Conservation (phyloP, 2,797 vertebrate genomes). For the Acipenser ruthenus region DNA sequence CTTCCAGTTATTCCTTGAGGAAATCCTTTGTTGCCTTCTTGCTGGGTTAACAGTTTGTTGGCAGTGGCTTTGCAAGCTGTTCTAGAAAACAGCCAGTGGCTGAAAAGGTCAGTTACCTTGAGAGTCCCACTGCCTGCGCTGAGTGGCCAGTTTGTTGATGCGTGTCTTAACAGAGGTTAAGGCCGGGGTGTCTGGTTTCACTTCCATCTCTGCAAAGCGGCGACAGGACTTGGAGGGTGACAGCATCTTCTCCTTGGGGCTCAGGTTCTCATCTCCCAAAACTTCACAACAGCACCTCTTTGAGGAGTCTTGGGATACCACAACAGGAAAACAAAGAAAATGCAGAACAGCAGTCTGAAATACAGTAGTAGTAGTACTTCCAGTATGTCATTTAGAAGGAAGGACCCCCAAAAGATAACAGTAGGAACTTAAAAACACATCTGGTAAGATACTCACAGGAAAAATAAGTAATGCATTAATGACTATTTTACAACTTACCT, state of each 20-base stretch:
- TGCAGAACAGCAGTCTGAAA: too few species aligned
- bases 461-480: background rate
- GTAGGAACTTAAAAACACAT: too few species aligned
- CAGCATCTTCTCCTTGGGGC: slow-evolving; percentile 23
- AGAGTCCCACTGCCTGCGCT: background rate
- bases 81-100: background rate
- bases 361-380: too few species aligned
- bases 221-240: slow-evolving; percentile 25
- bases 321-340: background rate
- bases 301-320: slow-evolving; percentile 41
- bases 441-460: background rate
- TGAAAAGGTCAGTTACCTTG: background rate
- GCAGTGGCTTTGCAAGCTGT: background rate
- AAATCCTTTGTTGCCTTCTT: too few species aligned
- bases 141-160: background rate
- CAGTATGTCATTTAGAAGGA: background rate
- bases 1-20: too few species aligned
- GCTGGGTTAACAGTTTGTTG: background rate
- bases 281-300: slow-evolving; percentile 51
- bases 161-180: slow-evolving; percentile 27
- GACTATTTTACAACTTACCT: background rate
- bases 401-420: background rate
- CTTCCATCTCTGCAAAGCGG: slow-evolving; percentile 27
- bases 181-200: slow-evolving; percentile 53
- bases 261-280: slow-evolving; percentile 44